Base-by-base conservation (phyloP, 2,797 vertebrate species). In the Microchirus variegatus region DNA sequence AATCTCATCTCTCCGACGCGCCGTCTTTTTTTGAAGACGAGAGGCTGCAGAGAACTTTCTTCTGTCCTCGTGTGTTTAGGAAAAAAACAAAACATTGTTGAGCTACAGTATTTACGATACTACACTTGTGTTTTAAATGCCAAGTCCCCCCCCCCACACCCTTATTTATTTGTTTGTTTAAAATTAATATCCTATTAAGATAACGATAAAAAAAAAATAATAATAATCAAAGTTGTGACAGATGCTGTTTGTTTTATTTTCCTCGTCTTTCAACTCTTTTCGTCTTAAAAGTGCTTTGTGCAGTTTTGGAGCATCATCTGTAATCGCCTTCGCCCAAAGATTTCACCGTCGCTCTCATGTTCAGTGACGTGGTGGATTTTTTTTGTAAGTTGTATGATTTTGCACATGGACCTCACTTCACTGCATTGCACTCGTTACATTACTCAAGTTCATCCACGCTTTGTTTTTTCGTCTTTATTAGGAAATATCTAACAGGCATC, bases 111-210 rank as follows among this genome's bases (percentile, higher is more conserved):
- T 82, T 74, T 26, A 63, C 35, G 40, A 69, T 77, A 50, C 82
- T 77, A 54, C 53, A 17, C 48, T 75, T 61, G 2, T 40, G 2
- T 85, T 90, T 90, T 88, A 85, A 87, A 87, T 64, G 81, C 84
- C 77, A 84, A 74, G 71, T 75, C 73, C 38, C 22, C 22, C 19
- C 19, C 19, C 19, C 19, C 19, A 2, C 19, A 2, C 19, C 75
- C 58, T 37, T 90, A 88, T 89, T 85, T 62, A 38, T 83, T 81
- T 86, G 78, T 75, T 81, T 89, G 5, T 47, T 82, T 49, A 77
- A 82, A 75, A 81, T 18, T 65, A 54, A 58, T 58, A 43, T 71
- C 22, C 41, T 67, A 43, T 58, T 63, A 46, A 48, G 54, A 77
- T 31, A 12, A 46, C 46, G 54, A 77, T 31, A 12, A 60, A 45